phyloP scores from a whole-genome alignment of 2,113 vertebrate genomes.

The Protobothrops mucrosquamatus region DNA sequence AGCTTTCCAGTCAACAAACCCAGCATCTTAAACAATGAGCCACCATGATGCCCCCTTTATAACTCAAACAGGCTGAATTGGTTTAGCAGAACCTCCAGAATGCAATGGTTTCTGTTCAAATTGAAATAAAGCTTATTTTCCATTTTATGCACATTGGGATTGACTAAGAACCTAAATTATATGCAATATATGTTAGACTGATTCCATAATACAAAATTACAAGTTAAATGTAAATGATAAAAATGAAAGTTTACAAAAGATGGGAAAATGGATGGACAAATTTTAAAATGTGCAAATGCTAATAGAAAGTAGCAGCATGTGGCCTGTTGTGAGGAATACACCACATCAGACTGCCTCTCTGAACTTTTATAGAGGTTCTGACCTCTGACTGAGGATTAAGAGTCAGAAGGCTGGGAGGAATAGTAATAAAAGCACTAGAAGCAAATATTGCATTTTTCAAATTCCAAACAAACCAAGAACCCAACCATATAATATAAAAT shows the following conservation, averaged over 20 bases:
- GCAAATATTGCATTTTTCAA: background rate
- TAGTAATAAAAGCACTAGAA: background rate
- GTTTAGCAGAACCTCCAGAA: background rate
- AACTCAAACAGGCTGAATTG: background rate
- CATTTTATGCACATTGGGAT: background rate
- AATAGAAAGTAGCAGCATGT: background rate
- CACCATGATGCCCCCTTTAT: background rate
- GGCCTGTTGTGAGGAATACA: background rate
- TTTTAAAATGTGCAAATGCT: background rate
- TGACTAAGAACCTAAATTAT: background rate
- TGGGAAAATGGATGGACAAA: background rate
- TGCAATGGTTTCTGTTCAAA: background rate
- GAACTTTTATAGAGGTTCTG: slow-evolving; percentile 45
- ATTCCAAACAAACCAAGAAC: slow-evolving; percentile 22
- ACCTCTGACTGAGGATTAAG: slow-evolving; percentile 36
- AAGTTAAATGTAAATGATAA: background rate
- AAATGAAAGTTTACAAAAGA: background rate
- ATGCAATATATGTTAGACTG: background rate
- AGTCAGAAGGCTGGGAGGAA: background rate
- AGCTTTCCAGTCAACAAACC: background rate
- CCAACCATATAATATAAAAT: slow-evolving; percentile 7
- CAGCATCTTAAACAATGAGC: background rate
- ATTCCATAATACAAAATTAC: background rate
- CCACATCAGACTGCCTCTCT: background rate
- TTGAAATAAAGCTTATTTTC: background rate